Percentiles rank a stretch among this genome's conserved stretches.
Conservation (phyloP, 2,888 invertebrate species). For the Antitype chi region DNA sequence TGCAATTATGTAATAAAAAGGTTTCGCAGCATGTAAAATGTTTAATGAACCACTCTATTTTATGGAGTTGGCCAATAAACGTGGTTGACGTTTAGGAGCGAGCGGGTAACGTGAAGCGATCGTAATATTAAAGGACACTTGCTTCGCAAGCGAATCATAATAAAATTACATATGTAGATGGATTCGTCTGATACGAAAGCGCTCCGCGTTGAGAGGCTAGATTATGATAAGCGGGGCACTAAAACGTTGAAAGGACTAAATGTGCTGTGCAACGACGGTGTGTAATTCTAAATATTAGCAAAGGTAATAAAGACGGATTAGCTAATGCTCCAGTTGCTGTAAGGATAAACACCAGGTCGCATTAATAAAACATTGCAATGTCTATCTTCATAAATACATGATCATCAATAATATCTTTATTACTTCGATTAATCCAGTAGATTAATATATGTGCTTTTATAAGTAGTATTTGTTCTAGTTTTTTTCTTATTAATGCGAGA, state of each 20-base stretch:
- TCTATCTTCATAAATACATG: slow-evolving; percentile 41
- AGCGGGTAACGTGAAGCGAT: slow-evolving; percentile 74
- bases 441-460: slow-evolving; percentile 25
- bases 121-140: slow-evolving; percentile 86
- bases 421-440: slow-evolving; percentile 19
- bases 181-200: slow-evolving; percentile 73
- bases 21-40: slow-evolving; percentile 76
- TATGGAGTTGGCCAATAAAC: slow-evolving; percentile 85
- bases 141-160: slow-evolving; percentile 78
- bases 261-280: slow-evolving; percentile 64
- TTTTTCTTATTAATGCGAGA: slow-evolving; percentile 20
- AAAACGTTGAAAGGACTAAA: slow-evolving; percentile 72
- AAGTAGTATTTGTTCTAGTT: slow-evolving; percentile 11
- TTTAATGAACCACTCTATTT: slow-evolving; percentile 86
- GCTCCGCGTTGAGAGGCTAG: slow-evolving; percentile 69
- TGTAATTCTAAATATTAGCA: slow-evolving; percentile 41
- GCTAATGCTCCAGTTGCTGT: slow-evolving; percentile 30
- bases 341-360: slow-evolving; percentile 34
- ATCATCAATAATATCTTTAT: slow-evolving; percentile 51
- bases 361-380: slow-evolving; percentile 36
- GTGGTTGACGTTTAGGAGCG: slow-evolving; percentile 77
- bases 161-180: slow-evolving; percentile 85
- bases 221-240: slow-evolving; percentile 73
- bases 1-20: slow-evolving; percentile 86
- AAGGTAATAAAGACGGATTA: slow-evolving; percentile 49